Percentiles rank a stretch among this genome's conserved stretches.
phyloP scores from a whole-genome alignment of 2,888 invertebrate genomes.

The Xanthia togata region DNA sequence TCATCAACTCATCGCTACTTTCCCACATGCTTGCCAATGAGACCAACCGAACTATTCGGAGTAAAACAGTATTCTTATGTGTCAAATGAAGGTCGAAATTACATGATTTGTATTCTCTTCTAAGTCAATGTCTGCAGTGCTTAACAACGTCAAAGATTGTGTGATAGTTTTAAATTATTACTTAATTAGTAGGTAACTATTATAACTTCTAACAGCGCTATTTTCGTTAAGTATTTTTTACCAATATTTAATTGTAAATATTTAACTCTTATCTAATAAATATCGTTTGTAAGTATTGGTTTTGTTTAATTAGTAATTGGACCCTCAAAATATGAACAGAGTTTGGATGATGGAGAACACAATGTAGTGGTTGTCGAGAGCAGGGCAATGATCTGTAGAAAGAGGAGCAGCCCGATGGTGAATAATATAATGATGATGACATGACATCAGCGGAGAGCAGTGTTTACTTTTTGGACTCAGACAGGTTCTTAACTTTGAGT shows the following conservation, averaged over 20 bases:
- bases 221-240: conserved; percentile 78
- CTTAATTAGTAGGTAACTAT: conserved; percentile 64
- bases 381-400: background rate
- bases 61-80: conserved; percentile 66
- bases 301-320: conserved; percentile 56
- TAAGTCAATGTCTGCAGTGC: conserved; percentile 64
- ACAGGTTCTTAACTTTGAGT: no score
- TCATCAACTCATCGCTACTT: conserved; percentile 45
- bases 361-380: background rate
- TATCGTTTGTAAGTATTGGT: conserved; percentile 73
- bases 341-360: background rate
- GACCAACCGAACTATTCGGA: conserved; percentile 73
- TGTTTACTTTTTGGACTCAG: no score
- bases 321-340: background rate
- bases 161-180: conserved; percentile 69
- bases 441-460: no score
- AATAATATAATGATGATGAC: background rate
- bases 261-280: conserved; percentile 79
- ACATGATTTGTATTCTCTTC: conserved; percentile 58
- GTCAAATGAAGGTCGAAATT: conserved; percentile 60
- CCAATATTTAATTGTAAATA: conserved; percentile 79
- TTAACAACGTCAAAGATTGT: conserved; percentile 71
- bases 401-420: background rate
- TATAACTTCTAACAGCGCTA: conserved; percentile 67
- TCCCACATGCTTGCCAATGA: conserved; percentile 64